These are phyloP conservation scores for Perizoma affinitatum DNA, from an alignment of 2,888 invertebrate genomes.

Conservation along the genomic window DNA sequence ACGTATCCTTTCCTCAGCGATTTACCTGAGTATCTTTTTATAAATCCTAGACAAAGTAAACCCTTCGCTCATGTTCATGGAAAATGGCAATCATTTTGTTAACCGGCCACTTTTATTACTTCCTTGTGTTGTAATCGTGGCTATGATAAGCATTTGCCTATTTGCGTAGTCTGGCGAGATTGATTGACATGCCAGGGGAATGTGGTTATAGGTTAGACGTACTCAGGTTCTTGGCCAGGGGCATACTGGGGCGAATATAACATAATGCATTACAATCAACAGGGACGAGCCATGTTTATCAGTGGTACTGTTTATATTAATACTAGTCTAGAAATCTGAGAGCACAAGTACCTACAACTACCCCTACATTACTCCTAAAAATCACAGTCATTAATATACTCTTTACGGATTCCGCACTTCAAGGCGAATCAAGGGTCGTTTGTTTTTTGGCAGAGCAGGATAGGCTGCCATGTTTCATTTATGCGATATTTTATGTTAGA, in stretches of 20 bases:
- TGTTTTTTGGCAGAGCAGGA: too few relatives aligned
- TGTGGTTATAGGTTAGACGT: slow-evolving; percentile 34
- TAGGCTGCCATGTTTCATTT: not conserved
- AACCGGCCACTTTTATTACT: slow-evolving; percentile 30
- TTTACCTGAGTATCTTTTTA: not conserved
- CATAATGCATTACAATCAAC: not conserved
- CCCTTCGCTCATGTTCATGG: slow-evolving; percentile 17
- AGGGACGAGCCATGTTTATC: too few relatives aligned
- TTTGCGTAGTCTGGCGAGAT: slow-evolving; percentile 34
- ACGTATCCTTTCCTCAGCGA: too few relatives aligned
- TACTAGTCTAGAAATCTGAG: too few relatives aligned
- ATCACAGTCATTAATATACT: too few relatives aligned
- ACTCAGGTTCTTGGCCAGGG: slow-evolving; percentile 12
- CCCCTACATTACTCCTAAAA: too few relatives aligned
- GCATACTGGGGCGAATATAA: slow-evolving; percentile 1
- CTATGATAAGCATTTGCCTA: slow-evolving; percentile 36
- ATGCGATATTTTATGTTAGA: not conserved
- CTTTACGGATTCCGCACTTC: too few relatives aligned
- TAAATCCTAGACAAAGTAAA: slow-evolving; percentile 19
- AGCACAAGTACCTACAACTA: too few relatives aligned
- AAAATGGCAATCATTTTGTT: slow-evolving; percentile 31
- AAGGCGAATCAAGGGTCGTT: too few relatives aligned
- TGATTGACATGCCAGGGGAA: slow-evolving; percentile 44
- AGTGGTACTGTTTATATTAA: too few relatives aligned
- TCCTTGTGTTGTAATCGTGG: slow-evolving; percentile 31